Conservation (phyloP, 2,888 invertebrate genomes). For the Boloria euphrosyne region DNA sequence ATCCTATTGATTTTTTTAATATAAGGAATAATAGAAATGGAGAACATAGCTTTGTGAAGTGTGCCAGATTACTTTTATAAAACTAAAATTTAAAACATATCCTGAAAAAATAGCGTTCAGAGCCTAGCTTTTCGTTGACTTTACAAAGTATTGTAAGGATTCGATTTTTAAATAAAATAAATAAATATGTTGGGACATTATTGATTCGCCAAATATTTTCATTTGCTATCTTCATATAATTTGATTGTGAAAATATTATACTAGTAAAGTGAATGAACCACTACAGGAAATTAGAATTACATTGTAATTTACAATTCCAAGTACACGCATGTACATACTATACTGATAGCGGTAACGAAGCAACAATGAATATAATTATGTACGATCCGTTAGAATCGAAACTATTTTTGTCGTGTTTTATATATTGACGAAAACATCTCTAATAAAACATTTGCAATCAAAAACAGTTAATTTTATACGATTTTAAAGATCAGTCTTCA, state of each 20-base stretch:
- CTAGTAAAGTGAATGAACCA: slow-evolving; percentile 31
- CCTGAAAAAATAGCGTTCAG: too few species aligned
- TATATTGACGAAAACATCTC: background rate
- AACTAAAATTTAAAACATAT: too few species aligned
- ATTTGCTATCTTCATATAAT: background rate
- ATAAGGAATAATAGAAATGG: too few species aligned
- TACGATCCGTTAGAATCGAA: slow-evolving; percentile 20
- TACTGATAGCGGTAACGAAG: slow-evolving; percentile 27
- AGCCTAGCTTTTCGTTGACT: too few species aligned
- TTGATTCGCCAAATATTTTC: too few species aligned
- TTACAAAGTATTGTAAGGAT: too few species aligned
- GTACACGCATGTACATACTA: slow-evolving; percentile 18
- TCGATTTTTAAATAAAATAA: too few species aligned
- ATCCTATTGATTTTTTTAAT: too few species aligned
- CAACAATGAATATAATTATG: slow-evolving; percentile 30
- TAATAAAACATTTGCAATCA: background rate
- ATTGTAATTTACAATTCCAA: slow-evolving; percentile 30
- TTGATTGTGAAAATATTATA: slow-evolving; percentile 17
- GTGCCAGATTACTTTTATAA: too few species aligned
- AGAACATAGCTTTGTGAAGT: too few species aligned
- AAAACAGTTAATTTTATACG: background rate
- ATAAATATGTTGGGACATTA: too few species aligned
- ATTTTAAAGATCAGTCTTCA: too few species aligned
- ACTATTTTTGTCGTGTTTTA: slow-evolving; percentile 16
- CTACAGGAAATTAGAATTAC: slow-evolving; percentile 35